Base-by-base conservation (phyloP, 2,797 vertebrate genomes). In the Enteromius unitaeniatus region DNA sequence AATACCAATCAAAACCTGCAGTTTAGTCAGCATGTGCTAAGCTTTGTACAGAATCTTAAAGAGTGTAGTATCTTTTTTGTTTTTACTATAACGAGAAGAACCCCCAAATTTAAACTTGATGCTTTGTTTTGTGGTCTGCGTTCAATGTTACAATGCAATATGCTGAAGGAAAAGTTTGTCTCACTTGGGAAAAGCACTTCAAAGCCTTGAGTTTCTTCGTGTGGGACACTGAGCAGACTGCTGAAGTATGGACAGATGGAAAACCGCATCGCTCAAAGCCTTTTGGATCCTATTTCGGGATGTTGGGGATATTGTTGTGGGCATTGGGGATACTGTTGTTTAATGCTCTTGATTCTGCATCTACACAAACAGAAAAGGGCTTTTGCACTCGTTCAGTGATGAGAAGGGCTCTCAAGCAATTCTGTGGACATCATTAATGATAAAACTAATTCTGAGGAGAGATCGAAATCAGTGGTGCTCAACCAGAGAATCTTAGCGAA, bases 141-240 rank as follows among this genome's bases (percentile, higher is more conserved):
- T 34, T 23, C 7, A 34, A 51, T 49, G 67, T 67, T 34, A 49
- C 42, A 67, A 67, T 5, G 26, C 31, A 77, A 77, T 45, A 55
- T 19, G 7, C 6, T 5, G 8, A 19, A 45, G 2, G 4, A 77
- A 60, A 77, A 19, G n/a, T 60, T 42, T 9, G 34, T 58, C 34
- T 77, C 53, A 60, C 23, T 60, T 77, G 74, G 74, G 58, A 78
- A 45, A 64, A 28, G 60, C 9, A 21, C 40, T 62, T 78, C 40
- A 62, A 78, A 78, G 40, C 76, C 9, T 5, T 47, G 40, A 17
- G 60, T 28, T 31, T 78, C 37, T 45, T 19, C 17, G n/a, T 28
- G 53, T 42, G 55, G 37, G 73, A 28, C 58, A 47, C 1, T 42
- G 55, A 31, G 58, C 23, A 45, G 55, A 21, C 58, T 62, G 26